Conservation (phyloP, 1,140 invertebrate species). For the Leptopilina boulardi region DNA sequence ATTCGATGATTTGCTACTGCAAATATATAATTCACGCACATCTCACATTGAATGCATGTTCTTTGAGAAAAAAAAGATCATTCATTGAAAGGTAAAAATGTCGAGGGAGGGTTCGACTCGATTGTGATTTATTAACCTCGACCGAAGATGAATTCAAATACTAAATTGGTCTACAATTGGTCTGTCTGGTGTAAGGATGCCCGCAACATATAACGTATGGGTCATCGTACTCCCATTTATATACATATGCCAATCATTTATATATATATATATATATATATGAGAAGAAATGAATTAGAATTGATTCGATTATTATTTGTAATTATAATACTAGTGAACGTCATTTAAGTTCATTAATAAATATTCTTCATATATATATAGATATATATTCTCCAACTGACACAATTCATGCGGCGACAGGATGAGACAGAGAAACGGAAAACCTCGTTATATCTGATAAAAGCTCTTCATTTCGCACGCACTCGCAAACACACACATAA, state of each 20-base stretch:
- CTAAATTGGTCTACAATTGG: constrained; percentile 66
- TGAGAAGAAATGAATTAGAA: constrained; percentile 62
- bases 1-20: too few relatives aligned
- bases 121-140: constrained; percentile 63
- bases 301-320: constrained; percentile 64
- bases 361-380: not conserved
- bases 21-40: too few relatives aligned
- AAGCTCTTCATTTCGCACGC: not conserved
- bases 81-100: constrained; percentile 30
- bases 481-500: not conserved
- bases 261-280: not conserved
- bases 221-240: constrained; percentile 54
- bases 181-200: constrained; percentile 39
- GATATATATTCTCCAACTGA: not conserved
- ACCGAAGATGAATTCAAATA: constrained; percentile 62
- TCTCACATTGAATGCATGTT: not conserved
- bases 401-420: constrained; percentile 24
- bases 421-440: constrained; percentile 32
- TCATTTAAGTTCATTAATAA: constrained; percentile 11
- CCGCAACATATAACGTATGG: constrained; percentile 41
- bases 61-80: constrained; percentile 19
- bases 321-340: constrained; percentile 56
- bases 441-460: constrained; percentile 2
- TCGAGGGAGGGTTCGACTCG: constrained; percentile 35
- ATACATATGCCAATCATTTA: too few relatives aligned